Base-by-base conservation (phyloP, 1,140 invertebrate genomes). In the Pemphigus obesinymphae region DNA sequence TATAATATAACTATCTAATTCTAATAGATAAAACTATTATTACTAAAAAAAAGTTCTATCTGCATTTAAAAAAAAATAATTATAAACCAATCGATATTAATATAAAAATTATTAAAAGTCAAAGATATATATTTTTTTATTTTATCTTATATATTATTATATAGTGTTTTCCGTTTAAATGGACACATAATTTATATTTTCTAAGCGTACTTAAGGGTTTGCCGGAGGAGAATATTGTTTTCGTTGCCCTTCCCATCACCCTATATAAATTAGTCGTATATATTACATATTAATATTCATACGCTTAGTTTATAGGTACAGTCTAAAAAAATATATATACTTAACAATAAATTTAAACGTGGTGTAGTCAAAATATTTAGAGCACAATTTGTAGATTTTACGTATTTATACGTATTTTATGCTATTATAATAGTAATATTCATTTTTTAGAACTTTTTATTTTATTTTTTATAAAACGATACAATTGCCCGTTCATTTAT, bases 211-310 rank as follows among this genome's bases (percentile, higher is more conserved):
- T 70, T 43, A 80, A 80, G 76, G 76, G 76, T 80, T 37, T 80
- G 76, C 53, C 53, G 76, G 76, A 80, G 76, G 76, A 80, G 76
- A 80, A 80, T 78, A 80, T 80, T 80, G 37, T 80, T 80, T 80
- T 55, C 76, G 10, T 80, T 80, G 76, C 76, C 76, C 76, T 80
- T 80, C 76, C 76, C 76, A 80, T 63, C 34, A 63, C 76, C 76
- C 76, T 80, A 34, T 73, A 73, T 73, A 50, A 73, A 73, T 50
- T 73, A 73, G 23, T 50, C 23, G 23, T 70, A 45, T 26, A 70
- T 70, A 70, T 70, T 70, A 70, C 37, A 45, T 26, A 29, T 43
- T 70, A 70, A 70, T 70, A 70, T 70, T 68, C 10, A 68, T 68
- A 68, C 63, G 63, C 1, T 34, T 68, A 40, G 10, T 68, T 68